A percentile compares a stretch with the other conserved stretches of the same genome.
Conservation (phyloP, 1,140 invertebrate genomes). For the Drosophila neocordata region DNA sequence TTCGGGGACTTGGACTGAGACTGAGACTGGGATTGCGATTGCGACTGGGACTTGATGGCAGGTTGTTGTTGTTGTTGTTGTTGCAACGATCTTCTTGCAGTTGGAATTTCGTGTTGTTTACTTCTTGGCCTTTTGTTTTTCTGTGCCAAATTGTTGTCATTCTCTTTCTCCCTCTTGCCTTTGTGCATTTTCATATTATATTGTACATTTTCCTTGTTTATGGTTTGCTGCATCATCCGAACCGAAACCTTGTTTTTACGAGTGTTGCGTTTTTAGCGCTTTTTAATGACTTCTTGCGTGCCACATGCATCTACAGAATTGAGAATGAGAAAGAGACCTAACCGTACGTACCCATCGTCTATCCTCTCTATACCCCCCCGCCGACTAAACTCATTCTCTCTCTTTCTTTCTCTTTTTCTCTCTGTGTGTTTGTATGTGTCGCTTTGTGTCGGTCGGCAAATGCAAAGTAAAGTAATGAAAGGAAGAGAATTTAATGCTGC, state of each 20-base stretch:
- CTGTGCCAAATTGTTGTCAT: conserved; percentile 57
- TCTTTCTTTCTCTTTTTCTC: not conserved
- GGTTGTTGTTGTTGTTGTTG: not conserved
- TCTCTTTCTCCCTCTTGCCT: conserved; percentile 30
- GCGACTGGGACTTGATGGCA: conserved; percentile 2
- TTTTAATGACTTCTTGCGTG: conserved; percentile 75
- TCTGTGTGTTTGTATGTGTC: not conserved
- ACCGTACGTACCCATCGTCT: not conserved
- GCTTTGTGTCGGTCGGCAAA: conserved; percentile 32
- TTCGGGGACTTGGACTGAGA: conserved; percentile 26
- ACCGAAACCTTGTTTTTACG: conserved; percentile 42
- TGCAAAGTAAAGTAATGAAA: conserved; percentile 43
- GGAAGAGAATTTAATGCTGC: conserved; percentile 14
- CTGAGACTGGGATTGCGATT: not conserved
- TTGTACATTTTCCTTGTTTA: conserved; percentile 37
- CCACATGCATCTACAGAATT: conserved; percentile 63
- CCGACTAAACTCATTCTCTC: not conserved
- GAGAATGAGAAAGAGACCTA: conserved; percentile 35
- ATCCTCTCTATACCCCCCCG: not conserved
- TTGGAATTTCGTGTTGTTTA: conserved; percentile 35
- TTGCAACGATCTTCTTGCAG: conserved; percentile 10
- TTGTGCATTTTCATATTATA: conserved; percentile 12
- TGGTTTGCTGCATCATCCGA: conserved; percentile 52
- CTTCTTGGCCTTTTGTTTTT: conserved; percentile 34
- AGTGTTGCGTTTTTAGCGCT: conserved; percentile 60